Conservation (phyloP, 2,888 invertebrate genomes). For the Scaptomyza caliginosa region DNA sequence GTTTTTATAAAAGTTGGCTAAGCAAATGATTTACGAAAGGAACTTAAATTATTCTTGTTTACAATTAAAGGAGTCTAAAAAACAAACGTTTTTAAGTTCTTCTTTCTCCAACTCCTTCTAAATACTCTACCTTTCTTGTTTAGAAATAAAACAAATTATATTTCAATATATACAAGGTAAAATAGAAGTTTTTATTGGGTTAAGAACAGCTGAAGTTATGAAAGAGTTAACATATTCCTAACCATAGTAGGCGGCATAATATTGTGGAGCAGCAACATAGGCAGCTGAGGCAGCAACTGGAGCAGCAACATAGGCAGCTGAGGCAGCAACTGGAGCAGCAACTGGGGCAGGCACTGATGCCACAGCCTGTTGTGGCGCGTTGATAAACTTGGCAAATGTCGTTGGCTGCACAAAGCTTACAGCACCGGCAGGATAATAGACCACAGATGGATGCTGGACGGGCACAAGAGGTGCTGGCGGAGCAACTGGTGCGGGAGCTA, state of each 20-base stretch:
- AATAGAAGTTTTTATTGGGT: slow-evolving; percentile 19
- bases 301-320: slow-evolving; percentile 11
- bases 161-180: not conserved
- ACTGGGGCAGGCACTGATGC: slow-evolving; percentile 18
- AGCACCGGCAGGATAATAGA: slow-evolving; percentile 75
- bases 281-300: slow-evolving; percentile 20
- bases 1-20: slow-evolving; percentile 35
- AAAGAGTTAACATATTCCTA: slow-evolving; percentile 21
- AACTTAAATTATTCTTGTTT: too few relatives aligned
- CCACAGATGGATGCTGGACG: slow-evolving; percentile 47
- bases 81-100: too few relatives aligned
- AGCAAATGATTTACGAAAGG: slow-evolving; percentile 9
- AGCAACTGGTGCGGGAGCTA: slow-evolving; percentile 17
- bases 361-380: slow-evolving; percentile 41
- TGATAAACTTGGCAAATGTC: slow-evolving; percentile 52
- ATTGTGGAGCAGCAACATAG: slow-evolving; percentile 53
- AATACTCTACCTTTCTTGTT: too few relatives aligned
- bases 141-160: not conserved
- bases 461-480: slow-evolving; percentile 16
- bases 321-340: slow-evolving; percentile 2
- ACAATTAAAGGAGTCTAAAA: too few relatives aligned
- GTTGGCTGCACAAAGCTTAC: slow-evolving; percentile 74
- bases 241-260: slow-evolving; percentile 62
- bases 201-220: slow-evolving; percentile 2
- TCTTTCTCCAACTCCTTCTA: too few relatives aligned